These are phyloP conservation scores for Eufriesea mexicana DNA, from an alignment of 1,140 invertebrate species.

Conservation along the genomic window DNA sequence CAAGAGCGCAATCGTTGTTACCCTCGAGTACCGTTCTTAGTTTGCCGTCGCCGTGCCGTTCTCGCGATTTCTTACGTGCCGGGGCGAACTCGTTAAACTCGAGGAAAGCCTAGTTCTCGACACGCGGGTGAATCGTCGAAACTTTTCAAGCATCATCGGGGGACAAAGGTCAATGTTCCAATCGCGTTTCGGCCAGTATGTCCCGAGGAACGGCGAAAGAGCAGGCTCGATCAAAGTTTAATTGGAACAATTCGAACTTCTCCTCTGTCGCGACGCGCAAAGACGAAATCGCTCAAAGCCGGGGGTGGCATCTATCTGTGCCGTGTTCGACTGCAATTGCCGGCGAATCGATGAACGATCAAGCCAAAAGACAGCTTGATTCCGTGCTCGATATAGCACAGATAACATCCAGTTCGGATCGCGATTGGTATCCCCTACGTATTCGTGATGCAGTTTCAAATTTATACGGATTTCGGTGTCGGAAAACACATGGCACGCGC, in stretches of 20 bases:
- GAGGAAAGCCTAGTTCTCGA: not conserved
- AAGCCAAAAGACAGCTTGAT: not conserved
- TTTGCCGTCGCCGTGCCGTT: not conserved
- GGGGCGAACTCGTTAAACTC: conserved; percentile 33
- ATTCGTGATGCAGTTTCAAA: not conserved
- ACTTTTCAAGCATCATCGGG: conserved; percentile 33
- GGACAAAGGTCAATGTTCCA: conserved; percentile 32
- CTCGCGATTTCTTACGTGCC: conserved; percentile 1
- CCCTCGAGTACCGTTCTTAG: conserved; percentile 6
- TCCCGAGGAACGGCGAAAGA: not conserved
- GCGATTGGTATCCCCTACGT: conserved; percentile 5
- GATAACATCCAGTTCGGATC: conserved; percentile 8
- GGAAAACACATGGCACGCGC: not conserved
- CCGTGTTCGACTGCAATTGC: not conserved
- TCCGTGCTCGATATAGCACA: conserved; percentile 13
- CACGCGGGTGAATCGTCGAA: conserved; percentile 2
- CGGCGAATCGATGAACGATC: conserved; percentile 24
- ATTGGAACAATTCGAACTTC: conserved; percentile 39
- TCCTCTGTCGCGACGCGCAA: not conserved
- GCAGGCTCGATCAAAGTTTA: conserved; percentile 33
- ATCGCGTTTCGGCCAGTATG: not conserved
- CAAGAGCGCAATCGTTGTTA: not conserved
- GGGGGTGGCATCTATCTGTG: not conserved
- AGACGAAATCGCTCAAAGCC: conserved; percentile 18
- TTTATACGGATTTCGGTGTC: not conserved